phyloP scores from a whole-genome alignment of 2,797 vertebrate species.

The Mycteria americana region DNA sequence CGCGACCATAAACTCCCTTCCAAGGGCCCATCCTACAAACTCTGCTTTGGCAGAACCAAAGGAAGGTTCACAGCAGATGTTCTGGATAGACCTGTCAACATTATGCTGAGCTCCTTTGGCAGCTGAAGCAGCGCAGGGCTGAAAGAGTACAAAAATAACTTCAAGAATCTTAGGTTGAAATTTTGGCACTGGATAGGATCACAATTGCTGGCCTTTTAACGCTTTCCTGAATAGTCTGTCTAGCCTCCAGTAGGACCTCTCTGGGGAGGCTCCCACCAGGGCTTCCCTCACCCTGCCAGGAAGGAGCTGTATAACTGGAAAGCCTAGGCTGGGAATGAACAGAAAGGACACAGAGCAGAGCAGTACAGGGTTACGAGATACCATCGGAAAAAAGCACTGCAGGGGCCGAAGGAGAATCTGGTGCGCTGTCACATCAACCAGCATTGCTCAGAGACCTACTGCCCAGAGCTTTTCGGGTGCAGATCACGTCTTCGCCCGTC shows the following conservation, averaged over 20 bases:
- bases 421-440: neutral
- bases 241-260: neutral
- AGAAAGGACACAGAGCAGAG: neutral
- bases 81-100: slow-evolving; percentile 7
- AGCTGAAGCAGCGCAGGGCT: neutral
- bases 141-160: slow-evolving; percentile 6
- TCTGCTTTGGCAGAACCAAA: neutral
- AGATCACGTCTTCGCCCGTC: neutral
- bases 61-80: neutral
- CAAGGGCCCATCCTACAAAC: neutral
- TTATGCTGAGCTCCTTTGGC: neutral
- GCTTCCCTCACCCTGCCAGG: neutral
- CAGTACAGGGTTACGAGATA: neutral
- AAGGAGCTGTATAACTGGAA: neutral
- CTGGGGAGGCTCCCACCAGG: neutral
- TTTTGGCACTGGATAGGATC: neutral
- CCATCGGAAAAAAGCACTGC: neutral
- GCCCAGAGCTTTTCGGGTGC: neutral
- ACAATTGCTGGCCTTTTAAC: neutral
- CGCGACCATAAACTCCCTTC: neutral
- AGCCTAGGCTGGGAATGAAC: neutral
- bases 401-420: neutral
- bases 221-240: neutral
- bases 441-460: neutral
- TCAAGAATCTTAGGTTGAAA: neutral